Conservation (phyloP, 2,888 invertebrate genomes). For the Amphipyra tragopoginis region DNA sequence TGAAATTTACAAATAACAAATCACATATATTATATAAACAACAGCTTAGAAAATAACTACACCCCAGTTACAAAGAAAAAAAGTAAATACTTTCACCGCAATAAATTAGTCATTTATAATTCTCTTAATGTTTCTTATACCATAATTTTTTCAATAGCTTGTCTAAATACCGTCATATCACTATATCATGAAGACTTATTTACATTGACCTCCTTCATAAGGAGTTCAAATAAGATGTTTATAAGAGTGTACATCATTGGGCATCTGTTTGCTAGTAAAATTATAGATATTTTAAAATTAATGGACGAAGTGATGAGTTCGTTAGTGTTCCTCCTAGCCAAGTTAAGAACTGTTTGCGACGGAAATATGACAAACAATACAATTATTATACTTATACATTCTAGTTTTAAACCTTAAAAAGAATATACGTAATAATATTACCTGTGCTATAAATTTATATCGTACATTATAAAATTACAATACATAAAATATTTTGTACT, state of each 20-base stretch:
- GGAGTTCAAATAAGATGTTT: conserved; percentile 80
- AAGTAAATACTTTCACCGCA: conserved; percentile 75
- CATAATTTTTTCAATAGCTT: conserved; percentile 75
- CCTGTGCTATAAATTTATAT: conserved; percentile 86
- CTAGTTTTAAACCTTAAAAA: conserved; percentile 84
- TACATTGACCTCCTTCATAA: conserved; percentile 86
- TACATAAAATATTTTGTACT: conserved; percentile 90
- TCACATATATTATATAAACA: conserved; percentile 43
- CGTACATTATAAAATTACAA: conserved; percentile 88
- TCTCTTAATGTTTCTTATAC: conserved; percentile 79
- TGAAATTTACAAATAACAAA: conserved; percentile 47
- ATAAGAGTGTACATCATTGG: conserved; percentile 80
- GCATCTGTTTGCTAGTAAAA: conserved; percentile 86
- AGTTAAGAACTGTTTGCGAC: conserved; percentile 88
- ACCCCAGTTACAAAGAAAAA: conserved; percentile 68
- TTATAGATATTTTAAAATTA: conserved; percentile 86
- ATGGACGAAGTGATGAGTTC: conserved; percentile 90
- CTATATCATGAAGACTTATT: conserved; percentile 83
- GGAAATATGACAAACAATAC: conserved; percentile 87
- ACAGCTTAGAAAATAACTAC: conserved; percentile 72
- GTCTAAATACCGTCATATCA: conserved; percentile 72
- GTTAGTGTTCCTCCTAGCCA: conserved; percentile 88
- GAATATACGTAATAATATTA: conserved; percentile 81
- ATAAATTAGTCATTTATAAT: conserved; percentile 83
- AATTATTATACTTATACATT: conserved; percentile 76